Evolutionary conservation across 2,113 vertebrate species (phyloP).

Genomic region (Phocoena phocoena): DNA sequence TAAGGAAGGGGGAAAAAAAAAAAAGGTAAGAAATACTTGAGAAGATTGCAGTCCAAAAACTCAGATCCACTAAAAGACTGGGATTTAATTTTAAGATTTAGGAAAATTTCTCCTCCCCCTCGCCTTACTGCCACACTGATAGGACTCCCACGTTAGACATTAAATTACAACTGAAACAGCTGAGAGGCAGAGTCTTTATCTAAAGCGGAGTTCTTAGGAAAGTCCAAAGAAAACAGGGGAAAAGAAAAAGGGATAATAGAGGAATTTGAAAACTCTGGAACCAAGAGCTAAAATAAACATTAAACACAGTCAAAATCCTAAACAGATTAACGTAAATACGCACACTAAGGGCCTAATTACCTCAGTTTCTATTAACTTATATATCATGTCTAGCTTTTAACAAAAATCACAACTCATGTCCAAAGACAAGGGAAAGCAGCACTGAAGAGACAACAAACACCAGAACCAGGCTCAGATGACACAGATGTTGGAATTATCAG

Average conservation of each 20-base stretch:
- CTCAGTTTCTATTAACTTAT: neutral
- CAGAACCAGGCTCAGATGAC: neutral
- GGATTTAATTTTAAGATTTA: neutral
- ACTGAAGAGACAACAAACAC: neutral
- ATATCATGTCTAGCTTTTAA: neutral
- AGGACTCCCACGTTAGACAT: neutral
- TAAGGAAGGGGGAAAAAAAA: neutral
- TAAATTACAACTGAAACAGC: neutral
- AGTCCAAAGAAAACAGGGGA: neutral
- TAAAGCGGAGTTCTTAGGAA: neutral
- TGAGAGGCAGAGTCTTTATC: neutral
- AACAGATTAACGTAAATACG: neutral
- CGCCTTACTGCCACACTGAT: neutral
- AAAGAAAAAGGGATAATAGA: neutral
- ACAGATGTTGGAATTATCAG: neutral
- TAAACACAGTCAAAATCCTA: neutral
- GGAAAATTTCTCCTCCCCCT: fast-evolving
- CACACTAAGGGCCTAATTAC: neutral
- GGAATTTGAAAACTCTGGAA: neutral
- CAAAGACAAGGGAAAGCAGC: neutral
- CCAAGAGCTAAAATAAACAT: neutral
- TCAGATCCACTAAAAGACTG: neutral
- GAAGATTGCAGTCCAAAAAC: neutral
- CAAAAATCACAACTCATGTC: neutral
- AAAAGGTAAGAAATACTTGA: neutral